phyloP scores from a whole-genome alignment of 1,140 invertebrate genomes.

The Zaprionus camerounensis region DNA sequence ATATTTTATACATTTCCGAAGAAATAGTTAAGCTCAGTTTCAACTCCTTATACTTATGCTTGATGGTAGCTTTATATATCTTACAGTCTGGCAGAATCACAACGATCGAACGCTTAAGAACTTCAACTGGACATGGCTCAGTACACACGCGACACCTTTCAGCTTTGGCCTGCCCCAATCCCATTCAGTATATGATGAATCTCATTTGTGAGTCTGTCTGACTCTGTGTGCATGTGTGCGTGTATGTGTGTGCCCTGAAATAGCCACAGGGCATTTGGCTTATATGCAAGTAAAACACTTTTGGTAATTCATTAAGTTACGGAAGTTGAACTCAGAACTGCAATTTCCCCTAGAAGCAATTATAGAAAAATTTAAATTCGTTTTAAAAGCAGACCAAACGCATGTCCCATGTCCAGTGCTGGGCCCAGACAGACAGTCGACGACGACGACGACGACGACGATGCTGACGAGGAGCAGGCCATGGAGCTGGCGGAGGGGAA shows the following conservation, averaged over 20 bases:
- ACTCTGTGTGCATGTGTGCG: background rate
- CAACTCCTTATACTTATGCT: too few species aligned
- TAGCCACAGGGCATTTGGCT: slow-evolving; percentile 72
- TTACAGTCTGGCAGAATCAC: too few species aligned
- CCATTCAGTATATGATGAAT: background rate
- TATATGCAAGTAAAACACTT: slow-evolving; percentile 79
- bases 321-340: slow-evolving; percentile 85
- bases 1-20: too few species aligned
- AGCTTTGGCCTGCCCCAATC: background rate
- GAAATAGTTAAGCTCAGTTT: too few species aligned
- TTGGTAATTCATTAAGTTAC: slow-evolving; percentile 84
- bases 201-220: slow-evolving; percentile 8
- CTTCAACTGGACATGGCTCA: background rate
- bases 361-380: slow-evolving; percentile 84
- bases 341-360: slow-evolving; percentile 85
- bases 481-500: background rate
- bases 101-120: background rate
- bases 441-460: background rate
- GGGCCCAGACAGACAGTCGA: slow-evolving; percentile 41
- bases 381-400: slow-evolving; percentile 76
- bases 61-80: too few species aligned
- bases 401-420: slow-evolving; percentile 61
- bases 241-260: slow-evolving; percentile 14
- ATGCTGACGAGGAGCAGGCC: slow-evolving; percentile 5
- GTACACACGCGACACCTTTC: background rate